These are phyloP conservation scores for Strongylocentrotus purpuratus DNA, from an alignment of 35 echinoderm and acorn worm genomes.

Conservation along the genomic window DNA sequence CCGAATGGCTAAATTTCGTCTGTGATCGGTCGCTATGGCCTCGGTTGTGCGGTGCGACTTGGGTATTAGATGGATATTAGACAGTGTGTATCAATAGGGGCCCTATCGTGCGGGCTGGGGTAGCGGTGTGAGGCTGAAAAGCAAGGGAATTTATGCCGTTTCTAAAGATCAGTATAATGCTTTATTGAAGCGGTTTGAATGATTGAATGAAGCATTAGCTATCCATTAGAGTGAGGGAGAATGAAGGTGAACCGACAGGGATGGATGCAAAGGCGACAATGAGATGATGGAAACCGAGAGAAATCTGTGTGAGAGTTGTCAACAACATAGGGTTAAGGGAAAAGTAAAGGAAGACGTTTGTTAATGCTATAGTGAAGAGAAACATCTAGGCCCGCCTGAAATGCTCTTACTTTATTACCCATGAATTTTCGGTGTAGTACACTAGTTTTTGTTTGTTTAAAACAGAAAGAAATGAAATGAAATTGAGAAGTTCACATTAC, in stretches of 20 bases:
- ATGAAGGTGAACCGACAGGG: not conserved
- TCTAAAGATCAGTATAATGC: constrained; percentile 12
- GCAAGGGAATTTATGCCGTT: not conserved
- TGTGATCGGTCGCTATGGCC: not conserved
- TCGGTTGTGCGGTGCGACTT: not conserved
- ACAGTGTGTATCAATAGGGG: not conserved
- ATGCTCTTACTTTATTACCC: no score
- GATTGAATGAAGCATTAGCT: constrained; percentile 10
- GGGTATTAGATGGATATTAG: not conserved
- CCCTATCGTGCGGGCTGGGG: not conserved
- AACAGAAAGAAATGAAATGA: no score
- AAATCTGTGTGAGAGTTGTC: not conserved
- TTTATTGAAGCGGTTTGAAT: not conserved
- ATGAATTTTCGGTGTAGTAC: no score
- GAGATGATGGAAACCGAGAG: not conserved
- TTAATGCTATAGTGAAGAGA: no score
- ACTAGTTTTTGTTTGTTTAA: no score
- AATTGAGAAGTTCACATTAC: no score
- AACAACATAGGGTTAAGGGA: not conserved
- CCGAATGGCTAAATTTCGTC: not conserved
- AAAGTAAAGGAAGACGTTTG: no score
- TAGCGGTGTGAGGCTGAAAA: not conserved
- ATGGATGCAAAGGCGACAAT: not conserved
- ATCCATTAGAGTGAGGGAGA: not conserved
- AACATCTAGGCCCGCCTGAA: no score